Conservation (phyloP, 2,113 vertebrate species). For the Balaeniceps rex region DNA sequence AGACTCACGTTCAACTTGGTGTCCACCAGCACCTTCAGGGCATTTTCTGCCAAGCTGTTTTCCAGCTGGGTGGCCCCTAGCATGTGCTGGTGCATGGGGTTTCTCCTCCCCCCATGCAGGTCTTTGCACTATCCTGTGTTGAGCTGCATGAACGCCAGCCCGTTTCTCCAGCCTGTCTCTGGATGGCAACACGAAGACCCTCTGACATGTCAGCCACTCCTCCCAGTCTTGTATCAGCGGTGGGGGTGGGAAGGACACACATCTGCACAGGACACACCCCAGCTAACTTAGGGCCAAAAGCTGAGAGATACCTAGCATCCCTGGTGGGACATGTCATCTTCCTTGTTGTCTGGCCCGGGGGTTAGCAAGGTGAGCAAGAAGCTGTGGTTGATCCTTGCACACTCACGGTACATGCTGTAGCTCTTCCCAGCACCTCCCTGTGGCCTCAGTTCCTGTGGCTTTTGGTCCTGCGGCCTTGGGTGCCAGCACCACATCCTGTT, state of each 20-base stretch:
- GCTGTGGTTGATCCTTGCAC: not conserved
- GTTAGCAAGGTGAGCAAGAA: not conserved
- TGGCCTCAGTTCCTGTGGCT: not conserved
- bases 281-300: not conserved
- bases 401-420: not conserved
- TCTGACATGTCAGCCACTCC: not conserved
- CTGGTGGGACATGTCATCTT: not conserved
- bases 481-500: not conserved
- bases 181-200: not conserved
- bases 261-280: not conserved
- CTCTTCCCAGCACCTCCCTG: not conserved
- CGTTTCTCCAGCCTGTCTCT: not conserved
- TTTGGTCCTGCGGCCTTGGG: not conserved
- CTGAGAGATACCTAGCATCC: not conserved
- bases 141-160: too few relatives aligned
- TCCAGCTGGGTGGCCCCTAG: not conserved
- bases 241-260: not conserved
- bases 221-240: not conserved
- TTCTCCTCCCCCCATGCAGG: not conserved
- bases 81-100: rapidly evolving
- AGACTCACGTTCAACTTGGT: not conserved
- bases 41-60: not conserved
- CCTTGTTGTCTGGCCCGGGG: not conserved
- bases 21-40: not conserved
- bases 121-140: too few relatives aligned